Conservation (phyloP, 2,797 vertebrate species). For the Otolemur crassicaudatus region DNA sequence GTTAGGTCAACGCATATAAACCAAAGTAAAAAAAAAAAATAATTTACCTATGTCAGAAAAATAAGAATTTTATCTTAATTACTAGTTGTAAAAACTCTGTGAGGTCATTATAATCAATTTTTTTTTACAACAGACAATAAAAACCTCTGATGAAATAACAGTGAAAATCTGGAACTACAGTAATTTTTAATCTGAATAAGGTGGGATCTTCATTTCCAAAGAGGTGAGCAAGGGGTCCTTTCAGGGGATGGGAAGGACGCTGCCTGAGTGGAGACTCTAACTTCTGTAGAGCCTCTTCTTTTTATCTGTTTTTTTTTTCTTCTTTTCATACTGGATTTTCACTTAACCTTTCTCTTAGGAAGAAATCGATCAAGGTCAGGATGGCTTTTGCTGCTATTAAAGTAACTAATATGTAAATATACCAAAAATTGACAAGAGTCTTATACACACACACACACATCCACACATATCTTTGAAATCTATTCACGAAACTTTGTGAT, state of each 20-base stretch:
- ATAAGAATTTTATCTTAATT: neutral
- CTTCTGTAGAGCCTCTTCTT: neutral
- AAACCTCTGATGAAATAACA: neutral
- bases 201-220: neutral
- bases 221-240: rapidly evolving
- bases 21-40: neutral
- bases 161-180: neutral
- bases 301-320: neutral
- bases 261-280: neutral
- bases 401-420: neutral
- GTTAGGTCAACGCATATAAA: neutral
- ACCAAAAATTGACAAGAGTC: neutral
- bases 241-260: neutral
- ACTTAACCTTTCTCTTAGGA: neutral
- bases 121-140: neutral
- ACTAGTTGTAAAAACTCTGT: neutral
- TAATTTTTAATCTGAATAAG: neutral
- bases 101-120: neutral
- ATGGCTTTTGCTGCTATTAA: neutral
- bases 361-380: neutral
- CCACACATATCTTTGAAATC: neutral
- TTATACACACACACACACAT: neutral
- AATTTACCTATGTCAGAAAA: neutral
- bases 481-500: neutral
- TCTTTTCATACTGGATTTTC: neutral